These are phyloP conservation scores for Melinopterus prodromus DNA, from an alignment of 2,888 invertebrate species.

Conservation along the genomic window DNA sequence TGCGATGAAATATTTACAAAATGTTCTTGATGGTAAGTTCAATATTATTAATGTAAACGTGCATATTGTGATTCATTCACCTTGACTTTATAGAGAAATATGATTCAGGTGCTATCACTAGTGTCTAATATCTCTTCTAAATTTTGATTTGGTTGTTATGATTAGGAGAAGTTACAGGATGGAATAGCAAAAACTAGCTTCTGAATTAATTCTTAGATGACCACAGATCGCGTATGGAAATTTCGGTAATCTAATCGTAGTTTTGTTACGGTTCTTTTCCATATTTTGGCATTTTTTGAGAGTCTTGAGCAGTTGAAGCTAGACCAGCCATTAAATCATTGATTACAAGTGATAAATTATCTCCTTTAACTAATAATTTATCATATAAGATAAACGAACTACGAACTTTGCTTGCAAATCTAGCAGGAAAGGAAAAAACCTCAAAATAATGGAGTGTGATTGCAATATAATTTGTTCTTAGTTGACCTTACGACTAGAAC, in stretches of 20 bases:
- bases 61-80: too few species aligned
- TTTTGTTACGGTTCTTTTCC: neutral
- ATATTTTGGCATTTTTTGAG: neutral
- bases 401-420: neutral
- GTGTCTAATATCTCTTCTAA: too few species aligned
- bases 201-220: too few species aligned
- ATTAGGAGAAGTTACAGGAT: too few species aligned
- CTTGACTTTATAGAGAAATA: too few species aligned
- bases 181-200: too few species aligned
- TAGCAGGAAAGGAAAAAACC: neutral
- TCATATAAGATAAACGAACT: neutral
- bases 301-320: neutral
- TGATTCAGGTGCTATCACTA: too few species aligned
- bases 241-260: conserved; percentile 4
- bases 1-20: conserved; percentile 61
- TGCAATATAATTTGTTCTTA: neutral
- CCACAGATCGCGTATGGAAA: too few species aligned
- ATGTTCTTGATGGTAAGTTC: conserved; percentile 56
- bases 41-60: too few species aligned
- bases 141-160: too few species aligned
- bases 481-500: neutral
- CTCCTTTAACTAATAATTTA: neutral
- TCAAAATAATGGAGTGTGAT: neutral
- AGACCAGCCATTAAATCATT: neutral
- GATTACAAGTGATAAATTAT: too few species aligned